Conservation (phyloP, 2,797 vertebrate species). For the Pseudochirops corinnae region DNA sequence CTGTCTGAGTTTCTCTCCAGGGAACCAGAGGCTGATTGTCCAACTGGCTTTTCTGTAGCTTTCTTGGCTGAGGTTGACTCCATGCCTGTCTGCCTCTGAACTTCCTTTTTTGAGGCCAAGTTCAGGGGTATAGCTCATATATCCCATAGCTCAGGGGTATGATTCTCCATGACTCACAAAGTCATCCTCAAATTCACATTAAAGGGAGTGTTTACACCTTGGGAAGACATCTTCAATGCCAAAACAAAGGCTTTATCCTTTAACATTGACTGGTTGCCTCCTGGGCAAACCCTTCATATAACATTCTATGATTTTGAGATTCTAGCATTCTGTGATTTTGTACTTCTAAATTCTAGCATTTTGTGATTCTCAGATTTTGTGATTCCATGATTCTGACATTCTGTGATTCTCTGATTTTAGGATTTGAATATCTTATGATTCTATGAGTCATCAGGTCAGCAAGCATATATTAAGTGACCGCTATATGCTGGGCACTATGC, state of each 20-base stretch:
- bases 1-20: background rate
- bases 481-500: background rate
- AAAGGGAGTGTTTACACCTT: background rate
- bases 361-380: background rate
- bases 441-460: background rate
- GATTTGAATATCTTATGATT: no score
- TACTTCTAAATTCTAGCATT: background rate
- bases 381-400: no score
- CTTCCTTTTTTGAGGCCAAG: background rate
- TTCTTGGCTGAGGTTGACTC: background rate
- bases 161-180: background rate
- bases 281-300: background rate
- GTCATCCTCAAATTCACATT: background rate
- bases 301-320: background rate
- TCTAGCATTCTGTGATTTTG: background rate
- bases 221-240: background rate
- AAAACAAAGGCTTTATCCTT: background rate
- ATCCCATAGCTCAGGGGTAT: background rate
- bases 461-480: background rate
- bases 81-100: background rate
- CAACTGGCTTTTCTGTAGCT: background rate
- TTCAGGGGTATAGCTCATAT: background rate
- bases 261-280: background rate
- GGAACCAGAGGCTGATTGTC: background rate
- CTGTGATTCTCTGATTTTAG: no score